phyloP scores from a whole-genome alignment of 1,140 invertebrate genomes.

The Plectus sambesii region DNA sequence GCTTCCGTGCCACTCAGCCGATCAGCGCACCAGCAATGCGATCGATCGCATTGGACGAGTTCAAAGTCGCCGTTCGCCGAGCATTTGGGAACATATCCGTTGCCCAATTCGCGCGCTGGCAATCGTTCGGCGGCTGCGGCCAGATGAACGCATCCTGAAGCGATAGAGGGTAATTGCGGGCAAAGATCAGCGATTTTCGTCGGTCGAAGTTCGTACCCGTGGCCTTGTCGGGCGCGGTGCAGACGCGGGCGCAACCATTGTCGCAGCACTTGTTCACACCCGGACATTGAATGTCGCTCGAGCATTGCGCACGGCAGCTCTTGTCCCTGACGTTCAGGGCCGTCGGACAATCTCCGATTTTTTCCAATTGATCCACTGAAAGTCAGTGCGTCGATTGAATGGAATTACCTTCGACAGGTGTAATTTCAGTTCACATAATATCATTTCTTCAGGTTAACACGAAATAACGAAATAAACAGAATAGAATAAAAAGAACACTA shows the following conservation, averaged over 20 bases:
- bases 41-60: slow-evolving; percentile 29
- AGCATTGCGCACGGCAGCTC: slow-evolving; percentile 19
- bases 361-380: slow-evolving; percentile 4
- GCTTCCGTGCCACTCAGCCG: slow-evolving; percentile 22
- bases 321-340: slow-evolving; percentile 6
- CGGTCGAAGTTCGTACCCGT: slow-evolving; percentile 15
- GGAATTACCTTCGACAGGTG: no score
- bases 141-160: slow-evolving; percentile 32
- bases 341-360: neutral
- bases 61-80: slow-evolving; percentile 17
- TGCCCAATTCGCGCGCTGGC: slow-evolving; percentile 21
- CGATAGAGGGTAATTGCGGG: slow-evolving; percentile 7
- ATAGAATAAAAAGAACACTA: neutral
- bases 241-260: slow-evolving; percentile 23
- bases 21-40: slow-evolving; percentile 34
- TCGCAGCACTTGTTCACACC: slow-evolving; percentile 28
- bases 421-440: slow-evolving; percentile 6
- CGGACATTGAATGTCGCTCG: slow-evolving; percentile 23
- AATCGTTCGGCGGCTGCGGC: slow-evolving; percentile 26
- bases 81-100: slow-evolving; percentile 32
- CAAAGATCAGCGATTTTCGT: slow-evolving; percentile 2
- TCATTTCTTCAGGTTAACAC: neutral
- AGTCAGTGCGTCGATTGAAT: slow-evolving; percentile 5
- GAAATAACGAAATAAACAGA: slow-evolving; percentile 6
- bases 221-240: slow-evolving; percentile 24